Evolutionary conservation across 2,888 invertebrate species (phyloP).

Genomic region (Drosophila meridionalis): DNA sequence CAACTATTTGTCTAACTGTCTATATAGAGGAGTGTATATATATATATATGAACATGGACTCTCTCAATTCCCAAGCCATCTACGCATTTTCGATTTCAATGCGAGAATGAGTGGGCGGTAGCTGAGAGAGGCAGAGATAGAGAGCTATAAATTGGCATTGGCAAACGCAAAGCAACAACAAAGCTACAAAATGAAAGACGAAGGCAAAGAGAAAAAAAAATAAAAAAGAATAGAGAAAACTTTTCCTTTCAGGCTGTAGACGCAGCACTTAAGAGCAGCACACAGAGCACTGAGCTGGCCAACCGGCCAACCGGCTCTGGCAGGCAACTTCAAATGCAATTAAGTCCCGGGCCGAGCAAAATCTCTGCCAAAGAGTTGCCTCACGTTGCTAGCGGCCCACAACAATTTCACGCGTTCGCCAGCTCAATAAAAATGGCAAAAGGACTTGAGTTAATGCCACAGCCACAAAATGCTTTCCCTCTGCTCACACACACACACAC

Average conservation of each 20-base stretch:
- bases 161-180: slow-evolving; percentile 60
- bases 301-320: slow-evolving; percentile 18
- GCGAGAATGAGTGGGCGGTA: slow-evolving; percentile 8
- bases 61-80: slow-evolving; percentile 51
- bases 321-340: slow-evolving; percentile 76
- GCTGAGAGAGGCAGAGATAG: neutral
- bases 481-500: neutral
- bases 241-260: slow-evolving; percentile 68
- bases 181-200: slow-evolving; percentile 4
- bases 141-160: slow-evolving; percentile 72
- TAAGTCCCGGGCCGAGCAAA: slow-evolving; percentile 60
- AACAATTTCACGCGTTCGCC: slow-evolving; percentile 74
- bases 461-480: slow-evolving; percentile 34
- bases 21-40: neutral
- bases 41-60: slow-evolving; percentile 5
- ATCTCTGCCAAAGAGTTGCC: slow-evolving; percentile 56
- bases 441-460: slow-evolving; percentile 75
- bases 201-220: neutral
- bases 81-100: slow-evolving; percentile 79
- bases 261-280: slow-evolving; percentile 66
- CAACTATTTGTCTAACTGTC: slow-evolving; percentile 8
- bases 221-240: slow-evolving; percentile 45
- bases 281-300: slow-evolving; percentile 20
- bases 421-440: slow-evolving; percentile 76
- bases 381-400: slow-evolving; percentile 46